Conservation (phyloP, 2,797 vertebrate species). For the Myotis daubentonii region DNA sequence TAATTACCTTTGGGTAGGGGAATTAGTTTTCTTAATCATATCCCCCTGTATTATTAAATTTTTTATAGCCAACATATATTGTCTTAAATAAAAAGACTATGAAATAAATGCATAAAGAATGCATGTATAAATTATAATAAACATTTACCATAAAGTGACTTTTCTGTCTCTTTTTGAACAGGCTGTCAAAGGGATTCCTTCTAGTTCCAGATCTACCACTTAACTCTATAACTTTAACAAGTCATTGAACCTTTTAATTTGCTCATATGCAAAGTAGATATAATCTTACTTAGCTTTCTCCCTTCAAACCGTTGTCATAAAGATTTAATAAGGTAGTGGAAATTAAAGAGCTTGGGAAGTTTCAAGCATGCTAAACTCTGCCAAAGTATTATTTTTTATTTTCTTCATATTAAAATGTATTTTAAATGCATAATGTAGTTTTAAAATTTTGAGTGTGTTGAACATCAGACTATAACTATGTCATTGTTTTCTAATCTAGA, state of each 20-base stretch:
- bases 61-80: background rate
- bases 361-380: background rate
- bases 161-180: background rate
- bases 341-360: background rate
- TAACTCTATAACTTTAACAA: background rate
- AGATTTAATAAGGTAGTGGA: background rate
- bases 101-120: background rate
- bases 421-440: background rate
- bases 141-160: background rate
- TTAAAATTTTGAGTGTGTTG: background rate
- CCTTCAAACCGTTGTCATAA: background rate
- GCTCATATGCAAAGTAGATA: background rate
- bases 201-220: background rate
- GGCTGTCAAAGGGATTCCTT: background rate
- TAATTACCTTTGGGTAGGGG: background rate
- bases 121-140: background rate
- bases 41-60: background rate
- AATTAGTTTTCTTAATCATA: background rate
- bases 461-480: background rate
- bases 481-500: background rate
- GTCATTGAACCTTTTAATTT: background rate
- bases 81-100: background rate
- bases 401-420: background rate
- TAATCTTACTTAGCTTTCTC: background rate
- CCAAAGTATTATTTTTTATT: background rate